Conservation (phyloP, 2,113 vertebrate species). For the Corapipo altera region DNA sequence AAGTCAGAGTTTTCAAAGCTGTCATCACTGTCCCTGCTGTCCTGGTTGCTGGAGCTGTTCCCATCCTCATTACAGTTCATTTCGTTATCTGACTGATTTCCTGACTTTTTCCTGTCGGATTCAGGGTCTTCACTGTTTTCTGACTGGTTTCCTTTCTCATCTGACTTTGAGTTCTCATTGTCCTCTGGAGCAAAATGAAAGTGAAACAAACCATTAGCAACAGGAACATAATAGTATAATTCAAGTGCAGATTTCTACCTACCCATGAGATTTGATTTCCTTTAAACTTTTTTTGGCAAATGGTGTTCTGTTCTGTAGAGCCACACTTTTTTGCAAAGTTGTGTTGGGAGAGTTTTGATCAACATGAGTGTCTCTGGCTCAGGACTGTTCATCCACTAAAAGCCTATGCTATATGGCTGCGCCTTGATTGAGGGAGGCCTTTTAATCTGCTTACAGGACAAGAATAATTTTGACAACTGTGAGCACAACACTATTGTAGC, state of each 20-base stretch:
- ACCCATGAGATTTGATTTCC: neutral
- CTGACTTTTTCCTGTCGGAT: constrained; percentile 85
- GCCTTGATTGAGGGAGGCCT: neutral
- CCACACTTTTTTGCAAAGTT: neutral
- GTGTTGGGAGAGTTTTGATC: neutral
- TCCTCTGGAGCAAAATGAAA: constrained; percentile 79
- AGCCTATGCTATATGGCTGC: neutral
- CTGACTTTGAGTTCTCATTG: constrained; percentile 92
- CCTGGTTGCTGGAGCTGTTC: constrained; percentile 93
- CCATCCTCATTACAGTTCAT: constrained; percentile 92
- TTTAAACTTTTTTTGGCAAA: neutral
- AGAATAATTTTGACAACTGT: neutral
- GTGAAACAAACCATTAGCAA: constrained; percentile 40
- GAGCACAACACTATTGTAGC: neutral
- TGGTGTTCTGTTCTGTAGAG: rapidly evolving
- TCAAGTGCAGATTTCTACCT: neutral
- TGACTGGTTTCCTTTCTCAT: constrained; percentile 90
- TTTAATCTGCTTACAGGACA: neutral
- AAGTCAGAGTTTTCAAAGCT: constrained; percentile 93
- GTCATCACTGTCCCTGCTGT: constrained; percentile 96
- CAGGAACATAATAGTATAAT: neutral
- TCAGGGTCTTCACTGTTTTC: constrained; percentile 92
- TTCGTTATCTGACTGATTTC: constrained; percentile 87
- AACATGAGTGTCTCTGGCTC: neutral
- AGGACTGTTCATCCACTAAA: neutral